phyloP scores from a whole-genome alignment of 35 echinoderm and acorn worm genomes.

The Anneissia japonica region DNA sequence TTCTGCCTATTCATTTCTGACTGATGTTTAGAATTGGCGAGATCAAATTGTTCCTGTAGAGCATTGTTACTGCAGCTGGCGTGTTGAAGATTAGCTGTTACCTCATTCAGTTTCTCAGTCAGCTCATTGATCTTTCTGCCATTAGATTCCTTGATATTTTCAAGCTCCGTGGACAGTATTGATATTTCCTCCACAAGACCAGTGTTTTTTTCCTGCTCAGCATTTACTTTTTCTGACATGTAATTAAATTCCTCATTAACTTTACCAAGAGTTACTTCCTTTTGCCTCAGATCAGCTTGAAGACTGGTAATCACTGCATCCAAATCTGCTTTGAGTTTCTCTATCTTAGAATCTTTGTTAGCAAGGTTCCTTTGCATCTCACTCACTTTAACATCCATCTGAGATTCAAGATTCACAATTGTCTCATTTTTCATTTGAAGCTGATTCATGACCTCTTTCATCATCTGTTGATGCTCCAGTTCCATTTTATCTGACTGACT shows the following conservation, averaged over 20 bases:
- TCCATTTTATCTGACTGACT: neutral
- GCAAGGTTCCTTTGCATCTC: neutral
- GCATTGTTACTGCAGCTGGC: neutral
- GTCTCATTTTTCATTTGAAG: neutral
- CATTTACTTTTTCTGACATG: neutral
- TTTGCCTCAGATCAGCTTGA: neutral
- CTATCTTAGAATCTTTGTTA: neutral
- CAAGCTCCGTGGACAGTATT: neutral
- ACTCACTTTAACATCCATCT: too few relatives aligned
- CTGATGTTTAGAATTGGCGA: neutral
- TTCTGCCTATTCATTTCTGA: neutral
- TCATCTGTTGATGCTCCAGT: slow-evolving; percentile 11
- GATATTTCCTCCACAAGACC: neutral
- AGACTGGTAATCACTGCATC: neutral
- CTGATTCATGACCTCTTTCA: slow-evolving; percentile 6
- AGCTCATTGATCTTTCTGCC: neutral
- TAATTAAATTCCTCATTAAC: neutral
- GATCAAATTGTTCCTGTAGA: neutral
- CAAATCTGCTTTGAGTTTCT: neutral
- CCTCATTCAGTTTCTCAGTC: neutral
- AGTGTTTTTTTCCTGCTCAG: neutral
- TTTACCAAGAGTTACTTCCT: neutral
- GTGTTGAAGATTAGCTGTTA: neutral
- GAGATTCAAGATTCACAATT: too few relatives aligned
- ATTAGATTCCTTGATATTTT: too few relatives aligned